Conservation (phyloP, 2,113 vertebrate species). For the Megaceryle maxima region DNA sequence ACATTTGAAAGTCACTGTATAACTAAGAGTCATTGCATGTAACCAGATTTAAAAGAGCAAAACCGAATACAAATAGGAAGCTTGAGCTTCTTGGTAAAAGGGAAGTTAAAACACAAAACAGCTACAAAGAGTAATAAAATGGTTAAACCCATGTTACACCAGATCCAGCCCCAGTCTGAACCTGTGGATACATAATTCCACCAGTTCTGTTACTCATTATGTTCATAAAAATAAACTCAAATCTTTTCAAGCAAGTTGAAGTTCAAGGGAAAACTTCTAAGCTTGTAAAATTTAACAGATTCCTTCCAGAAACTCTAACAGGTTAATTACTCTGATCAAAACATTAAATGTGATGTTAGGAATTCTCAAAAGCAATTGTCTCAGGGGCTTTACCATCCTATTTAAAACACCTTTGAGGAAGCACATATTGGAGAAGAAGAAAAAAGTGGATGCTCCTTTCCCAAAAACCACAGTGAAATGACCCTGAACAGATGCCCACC, state of each 20-base stretch:
- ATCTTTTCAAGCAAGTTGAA: not conserved
- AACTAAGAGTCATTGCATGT: not conserved
- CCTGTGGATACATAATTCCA: not conserved
- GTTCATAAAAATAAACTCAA: not conserved
- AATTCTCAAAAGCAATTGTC: not conserved
- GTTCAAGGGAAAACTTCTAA: not conserved
- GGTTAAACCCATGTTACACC: not conserved
- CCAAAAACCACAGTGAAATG: fast-evolving
- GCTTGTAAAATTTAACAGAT: not conserved
- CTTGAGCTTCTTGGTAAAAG: not conserved
- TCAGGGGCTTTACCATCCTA: not conserved
- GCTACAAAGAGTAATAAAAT: constrained; percentile 7
- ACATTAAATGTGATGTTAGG: not conserved
- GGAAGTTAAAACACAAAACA: constrained; percentile 27
- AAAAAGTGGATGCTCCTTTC: not conserved
- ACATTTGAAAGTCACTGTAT: constrained; percentile 38
- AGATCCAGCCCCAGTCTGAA: not conserved
- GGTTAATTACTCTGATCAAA: not conserved
- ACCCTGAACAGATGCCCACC: not conserved
- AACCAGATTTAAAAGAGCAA: constrained; percentile 15
- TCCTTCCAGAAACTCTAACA: not conserved
- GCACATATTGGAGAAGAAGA: not conserved
- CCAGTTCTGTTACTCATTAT: not conserved
- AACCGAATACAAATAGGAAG: not conserved
- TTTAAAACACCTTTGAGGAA: not conserved